Base-by-base conservation (phyloP, 2,888 invertebrate species). In the Ormia ochracea region DNA sequence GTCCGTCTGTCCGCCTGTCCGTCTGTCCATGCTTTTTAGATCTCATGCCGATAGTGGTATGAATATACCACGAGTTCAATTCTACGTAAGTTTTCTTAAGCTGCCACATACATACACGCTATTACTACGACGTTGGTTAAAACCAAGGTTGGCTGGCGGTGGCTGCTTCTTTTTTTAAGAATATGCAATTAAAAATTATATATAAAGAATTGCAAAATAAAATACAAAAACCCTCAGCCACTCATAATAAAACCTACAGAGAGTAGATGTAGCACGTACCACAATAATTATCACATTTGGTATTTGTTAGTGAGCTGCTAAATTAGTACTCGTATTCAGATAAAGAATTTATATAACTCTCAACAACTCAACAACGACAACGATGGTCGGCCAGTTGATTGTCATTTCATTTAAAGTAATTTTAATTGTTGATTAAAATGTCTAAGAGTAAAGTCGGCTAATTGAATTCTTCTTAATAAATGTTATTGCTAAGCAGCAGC, bases 251-350 rank as follows among this genome's bases (percentile, higher is more conserved):
- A 41, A 23, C n/a, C 19, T 28, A 43, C 33, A 41, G 14, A 63
- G 54, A 28, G 26, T 38, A 41, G 1, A 69, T 43, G 38, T 70
- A 75, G 75, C 79, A 79, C 79, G 79, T 79, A 79, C 79, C 65
- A 79, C 52, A 70, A 70, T 61, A 66, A 70, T 75, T 75, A 79
- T 75, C 66, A 66, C 70, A 70, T 75, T 75, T 70, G 33, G 45
- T 38, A 33, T 52, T 74, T 69, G 72, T 52, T 33, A 52, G 31
- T 58, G 31, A 52, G 45, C 69, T 28, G 76, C 61, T 59, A 33
- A 41, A 66, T 26, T 33, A 26, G 3, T 58, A 19, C 12, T 69
- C 36, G 31, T 52, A 41, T 38, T 61, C 43, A 31, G 41, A 70
- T 70, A 70, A 50, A 23, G 41, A 50, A 61, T 50, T 61, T 52